A percentile compares a stretch with the other conserved stretches of the same genome.
Evolutionary conservation across 2,888 invertebrate genomes (phyloP).

Genomic region (Aelia acuminata): DNA sequence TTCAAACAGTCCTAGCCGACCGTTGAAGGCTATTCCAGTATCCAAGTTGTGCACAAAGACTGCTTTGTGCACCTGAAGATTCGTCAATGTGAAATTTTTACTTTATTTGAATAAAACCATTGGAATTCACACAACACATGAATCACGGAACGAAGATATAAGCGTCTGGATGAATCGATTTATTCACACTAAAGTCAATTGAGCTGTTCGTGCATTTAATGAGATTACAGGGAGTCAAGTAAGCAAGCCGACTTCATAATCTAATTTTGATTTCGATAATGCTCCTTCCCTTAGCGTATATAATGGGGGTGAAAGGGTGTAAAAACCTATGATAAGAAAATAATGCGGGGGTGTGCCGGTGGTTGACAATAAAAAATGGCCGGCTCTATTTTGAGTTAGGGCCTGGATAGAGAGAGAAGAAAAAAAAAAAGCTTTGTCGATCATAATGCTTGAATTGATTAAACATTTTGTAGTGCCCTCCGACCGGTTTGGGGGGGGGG

Average conservation of each 20-base stretch:
- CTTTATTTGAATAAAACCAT: no score
- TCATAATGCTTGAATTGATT: slow-evolving; percentile 40
- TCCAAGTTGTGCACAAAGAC: no score
- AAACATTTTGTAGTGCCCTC: background rate
- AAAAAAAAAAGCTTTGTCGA: slow-evolving; percentile 12
- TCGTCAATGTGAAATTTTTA: no score
- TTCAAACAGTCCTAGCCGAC: no score
- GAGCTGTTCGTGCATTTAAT: slow-evolving; percentile 13
- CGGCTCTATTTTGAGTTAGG: slow-evolving; percentile 16
- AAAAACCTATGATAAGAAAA: slow-evolving; percentile 44
- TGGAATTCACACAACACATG: no score
- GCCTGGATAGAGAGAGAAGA: background rate
- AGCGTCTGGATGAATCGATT: background rate
- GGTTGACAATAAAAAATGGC: slow-evolving; percentile 42
- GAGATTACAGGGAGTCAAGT: background rate
- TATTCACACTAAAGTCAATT: background rate
- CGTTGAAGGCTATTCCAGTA: no score
- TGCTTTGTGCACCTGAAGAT: no score
- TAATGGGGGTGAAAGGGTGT: slow-evolving; percentile 13
- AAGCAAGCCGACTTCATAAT: slow-evolving; percentile 4
- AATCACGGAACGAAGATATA: background rate
- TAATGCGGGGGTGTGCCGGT: background rate
- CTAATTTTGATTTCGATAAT: slow-evolving; percentile 34
- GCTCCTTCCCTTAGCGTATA: background rate
- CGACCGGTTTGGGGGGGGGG: background rate